These are phyloP conservation scores for Machimus atricapillus DNA, from an alignment of 2,888 invertebrate species.

Conservation along the genomic window DNA sequence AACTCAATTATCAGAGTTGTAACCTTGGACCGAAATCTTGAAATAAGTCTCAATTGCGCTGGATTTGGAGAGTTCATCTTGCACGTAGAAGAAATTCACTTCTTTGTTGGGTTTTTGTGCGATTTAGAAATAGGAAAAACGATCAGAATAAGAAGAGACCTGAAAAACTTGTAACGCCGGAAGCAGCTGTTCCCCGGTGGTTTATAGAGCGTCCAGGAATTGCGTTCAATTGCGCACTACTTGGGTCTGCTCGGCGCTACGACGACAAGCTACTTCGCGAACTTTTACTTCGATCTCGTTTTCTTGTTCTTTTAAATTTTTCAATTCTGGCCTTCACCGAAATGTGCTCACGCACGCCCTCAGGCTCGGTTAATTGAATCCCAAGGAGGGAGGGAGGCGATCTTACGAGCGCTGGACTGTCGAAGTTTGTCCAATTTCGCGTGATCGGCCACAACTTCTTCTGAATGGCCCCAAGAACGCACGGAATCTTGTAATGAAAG, in stretches of 20 bases:
- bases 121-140: neutral
- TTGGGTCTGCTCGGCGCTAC: neutral
- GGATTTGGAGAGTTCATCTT: neutral
- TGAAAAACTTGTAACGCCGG: slow-evolving; percentile 5
- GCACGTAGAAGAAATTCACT: neutral
- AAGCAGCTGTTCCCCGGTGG: neutral
- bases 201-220: neutral
- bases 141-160: neutral
- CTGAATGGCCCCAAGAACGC: neutral
- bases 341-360: neutral
- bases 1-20: neutral
- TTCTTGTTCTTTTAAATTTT: neutral
- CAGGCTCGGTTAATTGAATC: neutral
- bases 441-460: neutral
- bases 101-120: neutral
- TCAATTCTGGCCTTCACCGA: neutral
- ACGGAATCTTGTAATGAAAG: neutral
- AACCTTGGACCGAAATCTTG: neutral
- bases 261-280: neutral
- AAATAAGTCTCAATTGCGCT: neutral
- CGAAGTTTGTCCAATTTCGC: slow-evolving; percentile 9
- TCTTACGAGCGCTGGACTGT: neutral
- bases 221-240: neutral
- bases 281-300: neutral
- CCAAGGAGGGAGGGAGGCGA: neutral